A percentile compares a stretch with the other conserved stretches of the same genome.
Evolutionary conservation across 2,797 vertebrate genomes (phyloP).

Genomic region (Catostomus latipinnis): DNA sequence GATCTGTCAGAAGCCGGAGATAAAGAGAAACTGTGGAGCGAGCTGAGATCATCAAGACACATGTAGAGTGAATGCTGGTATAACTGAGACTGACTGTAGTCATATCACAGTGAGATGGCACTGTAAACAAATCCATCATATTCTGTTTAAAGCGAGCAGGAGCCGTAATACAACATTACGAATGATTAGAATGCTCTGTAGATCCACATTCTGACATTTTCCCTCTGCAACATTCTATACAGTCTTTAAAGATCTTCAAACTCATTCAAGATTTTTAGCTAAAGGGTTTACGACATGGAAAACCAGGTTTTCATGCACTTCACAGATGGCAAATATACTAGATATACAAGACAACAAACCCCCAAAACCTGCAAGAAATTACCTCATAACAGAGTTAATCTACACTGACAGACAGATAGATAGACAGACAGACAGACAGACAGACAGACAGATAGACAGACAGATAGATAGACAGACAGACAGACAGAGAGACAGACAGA

Average conservation of each 20-base stretch:
- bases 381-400: too few species aligned
- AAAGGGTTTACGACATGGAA: too few species aligned
- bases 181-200: constrained; percentile 33
- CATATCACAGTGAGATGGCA: constrained; percentile 45
- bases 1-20: background rate
- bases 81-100: constrained; percentile 40
- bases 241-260: background rate
- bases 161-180: constrained; percentile 24
- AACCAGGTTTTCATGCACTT: too few species aligned
- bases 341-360: too few species aligned
- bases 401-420: too few species aligned
- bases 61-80: constrained; percentile 36
- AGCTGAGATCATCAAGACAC: constrained; percentile 41
- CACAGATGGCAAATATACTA: too few species aligned
- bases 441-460: too few species aligned
- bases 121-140: constrained; percentile 56
- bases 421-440: too few species aligned
- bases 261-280: too few species aligned
- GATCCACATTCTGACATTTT: constrained; percentile 10
- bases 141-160: constrained; percentile 27
- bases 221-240: background rate
- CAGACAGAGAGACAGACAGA: too few species aligned
- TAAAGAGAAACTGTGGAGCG: constrained; percentile 19
- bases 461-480: too few species aligned
- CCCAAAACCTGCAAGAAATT: too few species aligned